These are phyloP conservation scores for Leptobrachium leishanense DNA, from an alignment of 2,113 vertebrate species.

Conservation along the genomic window DNA sequence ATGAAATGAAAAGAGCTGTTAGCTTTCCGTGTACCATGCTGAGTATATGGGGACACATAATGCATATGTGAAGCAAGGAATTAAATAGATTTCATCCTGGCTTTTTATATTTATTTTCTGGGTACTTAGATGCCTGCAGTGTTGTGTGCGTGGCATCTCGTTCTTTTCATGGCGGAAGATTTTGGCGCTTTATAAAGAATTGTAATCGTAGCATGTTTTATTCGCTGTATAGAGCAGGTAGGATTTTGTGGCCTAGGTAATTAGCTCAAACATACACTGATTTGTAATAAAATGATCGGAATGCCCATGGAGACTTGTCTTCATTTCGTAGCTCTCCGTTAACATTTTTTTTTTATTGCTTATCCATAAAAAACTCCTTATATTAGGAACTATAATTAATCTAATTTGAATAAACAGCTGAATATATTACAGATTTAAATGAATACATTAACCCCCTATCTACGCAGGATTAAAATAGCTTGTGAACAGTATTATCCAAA, in stretches of 20 bases:
- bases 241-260: conserved; percentile 8
- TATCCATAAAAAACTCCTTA: conserved; percentile 1
- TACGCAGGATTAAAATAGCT: neutral
- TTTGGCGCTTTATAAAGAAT: no score
- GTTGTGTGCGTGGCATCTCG: neutral
- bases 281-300: conserved; percentile 8
- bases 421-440: conserved; percentile 5
- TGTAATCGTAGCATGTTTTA: neutral
- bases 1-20: no score
- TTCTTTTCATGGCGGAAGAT: neutral
- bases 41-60: no score
- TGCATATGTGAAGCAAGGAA: neutral
- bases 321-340: conserved; percentile 10
- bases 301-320: conserved; percentile 24
- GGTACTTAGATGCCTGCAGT: neutral
- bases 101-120: neutral
- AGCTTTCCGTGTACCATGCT: no score
- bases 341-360: conserved; percentile 8
- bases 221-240: neutral
- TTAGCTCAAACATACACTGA: conserved; percentile 8
- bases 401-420: conserved; percentile 15
- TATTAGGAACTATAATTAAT: conserved; percentile 9
- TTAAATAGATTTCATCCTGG: neutral
- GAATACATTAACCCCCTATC: conserved; percentile 9
- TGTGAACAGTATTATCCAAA: neutral